A percentile compares a stretch with the other conserved stretches of the same genome.
phyloP scores from a whole-genome alignment of 2,113 vertebrate species.

The Corvus cornix region DNA sequence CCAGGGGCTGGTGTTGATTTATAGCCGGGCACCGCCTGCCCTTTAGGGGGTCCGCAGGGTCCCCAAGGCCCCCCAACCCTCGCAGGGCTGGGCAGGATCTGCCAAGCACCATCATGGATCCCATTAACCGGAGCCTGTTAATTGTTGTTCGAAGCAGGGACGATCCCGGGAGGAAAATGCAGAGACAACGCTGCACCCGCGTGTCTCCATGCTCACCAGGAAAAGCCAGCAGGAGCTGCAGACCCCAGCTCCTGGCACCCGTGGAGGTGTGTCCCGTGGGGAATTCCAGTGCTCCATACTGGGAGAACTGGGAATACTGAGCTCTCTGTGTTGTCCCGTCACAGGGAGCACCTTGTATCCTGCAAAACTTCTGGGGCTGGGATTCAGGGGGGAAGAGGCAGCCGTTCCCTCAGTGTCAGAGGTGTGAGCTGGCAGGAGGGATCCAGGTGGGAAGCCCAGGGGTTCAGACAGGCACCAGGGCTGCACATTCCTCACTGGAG shows the following conservation, averaged over 20 bases:
- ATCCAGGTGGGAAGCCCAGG: rapidly evolving
- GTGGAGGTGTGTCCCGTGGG: rapidly evolving
- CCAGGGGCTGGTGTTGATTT: not conserved
- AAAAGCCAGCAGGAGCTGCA: not conserved
- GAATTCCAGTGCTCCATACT: not conserved
- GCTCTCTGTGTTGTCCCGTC: rapidly evolving
- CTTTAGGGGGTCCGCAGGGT: too few species aligned
- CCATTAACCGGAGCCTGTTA: not conserved
- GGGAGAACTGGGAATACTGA: not conserved
- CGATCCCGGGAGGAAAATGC: rapidly evolving
- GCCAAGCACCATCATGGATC: rapidly evolving
- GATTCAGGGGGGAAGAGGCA: not conserved
- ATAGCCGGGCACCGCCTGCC: rapidly evolving
- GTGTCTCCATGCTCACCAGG: rapidly evolving
- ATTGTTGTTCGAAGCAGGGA: rapidly evolving
- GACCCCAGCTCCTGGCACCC: not conserved
- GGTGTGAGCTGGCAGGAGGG: not conserved
- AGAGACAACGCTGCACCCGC: rapidly evolving
- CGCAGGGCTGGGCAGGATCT: not conserved
- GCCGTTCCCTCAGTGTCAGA: rapidly evolving
- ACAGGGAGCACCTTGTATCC: not conserved
- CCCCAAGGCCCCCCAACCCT: too few species aligned
- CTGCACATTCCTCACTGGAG: rapidly evolving
- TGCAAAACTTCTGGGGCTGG: not conserved
- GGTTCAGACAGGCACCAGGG: not conserved